Evolutionary conservation across 2,888 invertebrate species (phyloP), one percentile per base, ranked within the genome.

Genomic region (Cremastobaeus sp.): DNA sequence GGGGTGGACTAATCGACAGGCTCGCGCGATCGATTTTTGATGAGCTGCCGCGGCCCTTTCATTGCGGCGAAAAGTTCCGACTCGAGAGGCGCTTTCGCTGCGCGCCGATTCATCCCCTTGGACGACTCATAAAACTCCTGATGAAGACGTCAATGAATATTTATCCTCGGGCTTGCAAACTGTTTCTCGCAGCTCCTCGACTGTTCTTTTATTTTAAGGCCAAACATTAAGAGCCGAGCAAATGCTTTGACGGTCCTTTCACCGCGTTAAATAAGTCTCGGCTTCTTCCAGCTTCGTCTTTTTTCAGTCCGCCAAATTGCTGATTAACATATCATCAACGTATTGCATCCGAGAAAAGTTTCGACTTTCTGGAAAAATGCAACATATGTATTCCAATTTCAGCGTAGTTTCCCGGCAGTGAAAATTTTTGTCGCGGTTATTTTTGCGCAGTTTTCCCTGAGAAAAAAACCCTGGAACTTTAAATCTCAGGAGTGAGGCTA

Each of bases 61-160:
- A 55, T 50, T 62, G 50, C 62, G 25, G 21, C 30, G 48, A 34
- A 43, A 64, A 64, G 52, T 64, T 52, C 20, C 32, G 28, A 15
- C 32, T 62, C 35, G 54, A 54, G 18, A 52, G 28, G 34, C 12
- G 14, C 18, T 39, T 39, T 41, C 20, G 48, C 37, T 14, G 47
- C 47, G 57, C 55, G 20, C 11, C 39, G 9, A 45, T 20, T 50
- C 64, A 43, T 52, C 75, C 66, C 71, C 55, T 65, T 34, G 62
- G 21, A 25, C 50, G 76, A 78, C 79, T 79, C 81, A 81, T 85
- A 85, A 85, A 85, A 85, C 79, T 85, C 83, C 79, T 84, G 85
- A 86, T 83, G 83, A 85, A 84, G 83, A 82, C 85, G 83, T 84
- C 85, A 82, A 86, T 86, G 85, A 86, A 86, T 86, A 86, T 86